Percentiles rank a stretch among this genome's conserved stretches.
phyloP scores from a whole-genome alignment of 2,797 vertebrate species.

The Psittacula derbiana region DNA sequence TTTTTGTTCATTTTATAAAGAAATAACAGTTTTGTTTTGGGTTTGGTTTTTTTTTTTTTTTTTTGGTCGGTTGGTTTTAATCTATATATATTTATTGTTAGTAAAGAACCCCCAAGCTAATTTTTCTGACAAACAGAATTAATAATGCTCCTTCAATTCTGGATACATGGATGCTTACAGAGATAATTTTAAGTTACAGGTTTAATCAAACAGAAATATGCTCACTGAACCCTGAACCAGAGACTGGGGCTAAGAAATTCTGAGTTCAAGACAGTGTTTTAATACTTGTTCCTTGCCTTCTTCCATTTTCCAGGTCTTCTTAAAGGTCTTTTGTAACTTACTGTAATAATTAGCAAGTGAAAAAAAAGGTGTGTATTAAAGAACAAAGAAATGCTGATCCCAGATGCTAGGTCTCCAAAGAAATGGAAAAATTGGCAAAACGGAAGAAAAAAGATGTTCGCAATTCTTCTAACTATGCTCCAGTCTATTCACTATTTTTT shows the following conservation, averaged over 20 bases:
- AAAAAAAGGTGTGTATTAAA: background rate
- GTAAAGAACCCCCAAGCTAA: background rate
- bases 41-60: background rate
- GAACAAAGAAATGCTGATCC: background rate
- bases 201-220: background rate
- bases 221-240: background rate
- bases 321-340: background rate
- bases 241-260: background rate
- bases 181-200: background rate
- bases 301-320: background rate
- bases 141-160: background rate
- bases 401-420: background rate
- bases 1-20: background rate
- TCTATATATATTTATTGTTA: background rate
- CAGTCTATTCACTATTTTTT: background rate
- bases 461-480: background rate
- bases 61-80: background rate
- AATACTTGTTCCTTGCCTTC: background rate
- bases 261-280: background rate
- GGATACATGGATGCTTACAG: background rate
- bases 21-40: background rate
- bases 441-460: background rate
- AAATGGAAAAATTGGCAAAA: background rate
- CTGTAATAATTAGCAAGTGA: background rate
- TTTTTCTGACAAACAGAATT: background rate